Percentiles rank a stretch among this genome's conserved stretches.
phyloP scores from a whole-genome alignment of 2,888 invertebrate genomes.

The Drosophila hawaiiensis region DNA sequence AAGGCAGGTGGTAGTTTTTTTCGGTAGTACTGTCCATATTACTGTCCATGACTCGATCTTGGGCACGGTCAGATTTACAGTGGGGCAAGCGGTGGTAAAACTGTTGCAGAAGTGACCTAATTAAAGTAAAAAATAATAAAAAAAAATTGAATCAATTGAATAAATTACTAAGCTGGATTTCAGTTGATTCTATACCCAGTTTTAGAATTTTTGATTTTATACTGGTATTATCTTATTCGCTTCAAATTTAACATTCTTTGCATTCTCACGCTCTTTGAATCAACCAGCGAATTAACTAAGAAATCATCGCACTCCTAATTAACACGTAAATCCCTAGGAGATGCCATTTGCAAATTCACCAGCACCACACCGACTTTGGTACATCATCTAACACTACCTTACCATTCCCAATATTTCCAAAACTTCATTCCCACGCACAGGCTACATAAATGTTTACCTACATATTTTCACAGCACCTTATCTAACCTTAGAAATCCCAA shows the following conservation, averaged over 20 bases:
- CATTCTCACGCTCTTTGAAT: constrained; percentile 5
- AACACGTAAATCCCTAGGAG: constrained; percentile 19
- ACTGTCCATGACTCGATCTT: constrained; percentile 72
- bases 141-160: accelerated
- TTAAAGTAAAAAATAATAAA: no score
- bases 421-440: constrained; percentile 37
- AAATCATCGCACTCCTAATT: neutral
- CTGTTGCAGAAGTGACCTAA: neutral
- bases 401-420: constrained; percentile 1
- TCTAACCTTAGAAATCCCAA: constrained; percentile 6
- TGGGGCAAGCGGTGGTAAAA: constrained; percentile 58
- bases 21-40: constrained; percentile 69
- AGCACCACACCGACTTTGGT: neutral
- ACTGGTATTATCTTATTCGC: neutral
- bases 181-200: neutral
- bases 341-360: neutral
- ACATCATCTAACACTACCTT: constrained; percentile 29
- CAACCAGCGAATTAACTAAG: neutral
- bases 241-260: neutral
- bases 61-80: constrained; percentile 76
- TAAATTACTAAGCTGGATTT: neutral
- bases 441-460: constrained; percentile 14
- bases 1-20: constrained; percentile 84
- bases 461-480: constrained; percentile 30
- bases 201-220: neutral